These are phyloP conservation scores for Heteromormyrus szaboi DNA, from an alignment of 2,797 vertebrate species.

Conservation along the genomic window DNA sequence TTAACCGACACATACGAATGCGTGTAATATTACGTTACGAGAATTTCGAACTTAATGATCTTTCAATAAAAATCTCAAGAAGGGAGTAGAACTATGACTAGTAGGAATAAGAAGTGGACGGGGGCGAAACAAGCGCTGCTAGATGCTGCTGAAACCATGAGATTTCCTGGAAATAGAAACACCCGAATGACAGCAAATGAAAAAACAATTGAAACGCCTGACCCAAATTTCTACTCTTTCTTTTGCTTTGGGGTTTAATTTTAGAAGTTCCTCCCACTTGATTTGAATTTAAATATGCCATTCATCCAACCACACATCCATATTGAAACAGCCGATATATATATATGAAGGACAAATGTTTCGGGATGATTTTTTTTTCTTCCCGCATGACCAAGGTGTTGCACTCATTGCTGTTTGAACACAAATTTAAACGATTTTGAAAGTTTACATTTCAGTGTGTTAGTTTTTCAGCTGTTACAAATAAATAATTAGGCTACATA, in stretches of 20 bases:
- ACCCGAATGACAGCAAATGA: neutral
- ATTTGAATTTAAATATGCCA: neutral
- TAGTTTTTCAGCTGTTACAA: neutral
- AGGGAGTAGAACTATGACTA: neutral
- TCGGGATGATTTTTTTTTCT: neutral
- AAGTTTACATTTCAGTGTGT: neutral
- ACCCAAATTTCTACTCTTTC: slow-evolving; percentile 13
- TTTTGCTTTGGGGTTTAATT: neutral
- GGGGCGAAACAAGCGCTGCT: slow-evolving; percentile 11
- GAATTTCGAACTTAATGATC: neutral
- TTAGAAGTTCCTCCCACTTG: neutral
- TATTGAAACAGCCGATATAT: neutral
- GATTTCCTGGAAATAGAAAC: slow-evolving; percentile 43
- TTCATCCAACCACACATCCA: neutral
- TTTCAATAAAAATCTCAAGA: neutral
- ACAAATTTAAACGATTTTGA: neutral
- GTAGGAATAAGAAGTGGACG: neutral
- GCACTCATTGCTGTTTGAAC: neutral
- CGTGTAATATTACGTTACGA: neutral
- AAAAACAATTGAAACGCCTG: slow-evolving; percentile 33
- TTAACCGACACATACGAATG: neutral
- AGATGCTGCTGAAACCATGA: slow-evolving; percentile 31
- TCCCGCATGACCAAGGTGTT: neutral
- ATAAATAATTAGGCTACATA: neutral
- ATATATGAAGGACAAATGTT: neutral